Percentiles rank a stretch among this genome's conserved stretches.
These are phyloP conservation scores for Phyllotis vaccarum DNA, from an alignment of 2,797 vertebrate species.

Conservation along the genomic window DNA sequence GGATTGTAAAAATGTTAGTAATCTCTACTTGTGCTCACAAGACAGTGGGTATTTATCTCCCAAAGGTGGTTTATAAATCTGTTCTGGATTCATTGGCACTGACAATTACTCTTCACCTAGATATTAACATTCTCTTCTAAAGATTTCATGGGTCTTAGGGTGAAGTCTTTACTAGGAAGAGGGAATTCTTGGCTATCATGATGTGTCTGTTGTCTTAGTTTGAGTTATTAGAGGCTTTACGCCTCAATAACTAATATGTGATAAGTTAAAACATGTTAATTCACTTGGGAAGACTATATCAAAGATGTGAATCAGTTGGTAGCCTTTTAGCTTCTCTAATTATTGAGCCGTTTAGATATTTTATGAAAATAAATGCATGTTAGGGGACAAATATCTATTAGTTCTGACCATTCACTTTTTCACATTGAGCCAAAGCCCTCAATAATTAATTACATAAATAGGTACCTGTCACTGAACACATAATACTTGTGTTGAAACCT, in stretches of 20 bases:
- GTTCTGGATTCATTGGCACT: background rate
- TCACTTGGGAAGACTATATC: conserved; percentile 9
- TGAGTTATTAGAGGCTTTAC: background rate
- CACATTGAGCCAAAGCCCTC: background rate
- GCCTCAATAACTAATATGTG: background rate
- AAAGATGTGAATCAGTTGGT: background rate
- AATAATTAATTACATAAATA: conserved; percentile 41
- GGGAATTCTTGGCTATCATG: background rate
- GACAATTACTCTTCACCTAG: background rate
- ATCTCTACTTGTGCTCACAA: background rate
- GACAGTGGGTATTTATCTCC: conserved; percentile 19
- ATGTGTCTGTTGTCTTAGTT: conserved; percentile 36
- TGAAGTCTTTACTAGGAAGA: background rate
- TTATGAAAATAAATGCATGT: conserved; percentile 59
- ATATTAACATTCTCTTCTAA: background rate
- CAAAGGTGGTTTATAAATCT: background rate
- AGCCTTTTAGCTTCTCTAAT: background rate
- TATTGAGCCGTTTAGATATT: conserved; percentile 40
- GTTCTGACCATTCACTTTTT: conserved; percentile 50
- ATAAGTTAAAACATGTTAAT: conserved; percentile 8
- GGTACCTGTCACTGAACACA: background rate
- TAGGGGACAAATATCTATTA: background rate
- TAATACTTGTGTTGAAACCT: background rate
- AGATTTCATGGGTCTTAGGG: background rate
- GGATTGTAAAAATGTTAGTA: background rate